Evolutionary conservation across 2,888 invertebrate genomes (phyloP).

Genomic region (Aelia acuminata): DNA sequence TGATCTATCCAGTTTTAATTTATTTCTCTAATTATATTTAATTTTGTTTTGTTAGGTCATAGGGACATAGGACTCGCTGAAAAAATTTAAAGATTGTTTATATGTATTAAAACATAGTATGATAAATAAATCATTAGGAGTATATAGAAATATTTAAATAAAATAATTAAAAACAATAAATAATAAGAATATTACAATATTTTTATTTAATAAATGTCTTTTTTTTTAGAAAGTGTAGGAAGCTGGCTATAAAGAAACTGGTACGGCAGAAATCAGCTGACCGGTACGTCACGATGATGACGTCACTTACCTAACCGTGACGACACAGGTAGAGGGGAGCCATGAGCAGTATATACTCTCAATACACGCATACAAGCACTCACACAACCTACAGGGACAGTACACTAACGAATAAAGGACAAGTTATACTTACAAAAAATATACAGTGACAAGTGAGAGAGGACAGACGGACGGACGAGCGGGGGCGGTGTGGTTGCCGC

Average conservation of each 20-base stretch:
- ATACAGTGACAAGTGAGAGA: conserved; percentile 59
- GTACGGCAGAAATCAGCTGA: conserved; percentile 13
- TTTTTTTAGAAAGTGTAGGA: too few relatives aligned
- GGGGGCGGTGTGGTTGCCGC: conserved; percentile 67
- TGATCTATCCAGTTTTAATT: too few relatives aligned
- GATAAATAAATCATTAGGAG: too few relatives aligned
- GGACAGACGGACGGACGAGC: conserved; percentile 63
- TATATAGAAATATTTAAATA: neutral
- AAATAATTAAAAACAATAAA: neutral
- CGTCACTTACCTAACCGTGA: neutral
- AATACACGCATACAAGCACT: neutral
- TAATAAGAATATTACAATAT: neutral
- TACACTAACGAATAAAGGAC: neutral
- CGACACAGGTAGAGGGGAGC: conserved; percentile 41
- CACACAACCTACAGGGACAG: neutral
- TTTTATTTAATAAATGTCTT: too few relatives aligned
- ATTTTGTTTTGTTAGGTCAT: too few relatives aligned
- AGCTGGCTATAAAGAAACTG: neutral
- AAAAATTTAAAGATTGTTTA: too few relatives aligned
- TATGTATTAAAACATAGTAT: too few relatives aligned
- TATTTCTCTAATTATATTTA: too few relatives aligned
- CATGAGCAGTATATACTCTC: neutral
- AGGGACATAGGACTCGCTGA: too few relatives aligned
- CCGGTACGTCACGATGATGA: conserved; percentile 1
- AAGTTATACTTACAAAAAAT: neutral